Base-by-base conservation (phyloP, 2,888 invertebrate species). In the Drosophila acutilabella region DNA sequence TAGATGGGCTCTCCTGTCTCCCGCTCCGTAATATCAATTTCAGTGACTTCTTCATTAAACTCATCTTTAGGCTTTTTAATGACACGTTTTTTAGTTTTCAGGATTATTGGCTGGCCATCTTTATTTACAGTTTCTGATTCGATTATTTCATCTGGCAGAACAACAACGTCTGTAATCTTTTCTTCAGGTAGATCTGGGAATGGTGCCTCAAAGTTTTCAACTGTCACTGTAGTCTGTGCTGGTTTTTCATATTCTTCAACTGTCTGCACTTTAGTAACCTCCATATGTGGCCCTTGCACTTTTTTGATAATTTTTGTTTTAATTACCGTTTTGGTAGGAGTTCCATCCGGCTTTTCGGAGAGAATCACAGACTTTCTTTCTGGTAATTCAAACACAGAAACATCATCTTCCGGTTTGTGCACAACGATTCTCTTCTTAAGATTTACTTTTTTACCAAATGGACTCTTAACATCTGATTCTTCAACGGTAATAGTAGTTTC, bases 251-350 rank as follows among this genome's bases (percentile, higher is more conserved):
- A 74, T 51, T 74, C 74, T 13, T 74, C 74, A 7, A 74, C 40
- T 8, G 74, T 74, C 54, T 74, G 65, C 23, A 74, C 42, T 56
- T 74, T 74, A 0, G 74, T 74, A 8, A 74, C 65, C 51, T 74
- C 74, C 88, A 92, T 91, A 70, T 93, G 91, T 1, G 81, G 78
- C 0, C 92, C 93, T 47, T 91, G 82, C 2, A 91, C 89, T 76
- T 93, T 93, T 72, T 93, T 93, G n/a, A 94, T 93, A 2, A 92
- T 87, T 61, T 92, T 92, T 13, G 93, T 93, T 67, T 91, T 93
- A 2, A 92, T 91, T 33, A 92, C 90, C 7, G 91, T 92, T 40
- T 91, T 90, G 1, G 88, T 91, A 6, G 89, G 91, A 69, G 89
- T 89, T 61, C 93, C 90, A 87, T 93, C 89, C 71, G 93, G 62